Evolutionary conservation across 1,140 invertebrate genomes (phyloP), one percentile per base, ranked within the genome.

Genomic region (Steinernema feltiae): DNA sequence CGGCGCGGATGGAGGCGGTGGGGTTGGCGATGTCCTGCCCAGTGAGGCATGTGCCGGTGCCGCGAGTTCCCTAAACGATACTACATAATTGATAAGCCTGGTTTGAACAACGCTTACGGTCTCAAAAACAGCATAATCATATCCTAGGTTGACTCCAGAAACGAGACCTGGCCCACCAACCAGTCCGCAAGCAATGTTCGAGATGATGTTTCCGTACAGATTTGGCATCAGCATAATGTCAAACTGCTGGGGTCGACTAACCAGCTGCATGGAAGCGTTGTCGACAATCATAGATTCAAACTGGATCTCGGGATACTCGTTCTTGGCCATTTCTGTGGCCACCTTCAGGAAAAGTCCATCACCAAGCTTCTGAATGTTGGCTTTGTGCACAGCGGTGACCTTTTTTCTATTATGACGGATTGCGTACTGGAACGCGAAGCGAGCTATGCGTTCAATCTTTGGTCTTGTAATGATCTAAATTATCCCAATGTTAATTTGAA

Each of bases 181-280:
- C 1, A 99, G 86, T 24, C 97, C 97, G 87, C 95, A 97, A 46
- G 97, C 92, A 27, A 99, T 92, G 87, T 99, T 99, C 0, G 94
- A 95, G 0, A 98, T 92, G 84, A 99, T 98, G 71, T 95, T 93
- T 2, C 97, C 97, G 88, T 99, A 99, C 48, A 99, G 88, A 88
- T 99, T 99, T 0, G 97, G 97, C 90, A 97, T 95, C 18, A 98
- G 89, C 91, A 99, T 93, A 17, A 99, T 94, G 30, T 99, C 97
- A 89, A 99, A 99, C 87, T 99, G 94, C 85, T 95, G 91, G 0
- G 95, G 95, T 82, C 93, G 95, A 0, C 94, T 93, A 0, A 98
- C 96, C n/a, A 98, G 89, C 87, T 98, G 95, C 93, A 96, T 85
- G 0, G 75, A 84, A 21, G 82, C 82, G 30, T 83, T 83, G 72